A percentile compares a stretch with the other conserved stretches of the same genome.
Conservation (phyloP, 1,140 invertebrate species). For the Papilio polyxenes region DNA sequence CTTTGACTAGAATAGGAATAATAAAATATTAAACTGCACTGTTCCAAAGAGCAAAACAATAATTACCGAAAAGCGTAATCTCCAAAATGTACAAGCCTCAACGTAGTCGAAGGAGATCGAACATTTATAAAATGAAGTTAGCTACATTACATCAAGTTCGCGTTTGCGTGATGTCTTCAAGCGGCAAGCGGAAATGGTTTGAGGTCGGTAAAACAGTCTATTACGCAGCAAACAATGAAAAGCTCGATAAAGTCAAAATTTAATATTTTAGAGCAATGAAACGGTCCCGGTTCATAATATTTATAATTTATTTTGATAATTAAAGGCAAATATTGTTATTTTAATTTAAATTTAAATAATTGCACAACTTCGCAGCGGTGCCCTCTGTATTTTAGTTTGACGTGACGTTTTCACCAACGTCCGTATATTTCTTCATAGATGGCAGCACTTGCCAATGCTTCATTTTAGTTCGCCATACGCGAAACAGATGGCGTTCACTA, state of each 20-base stretch:
- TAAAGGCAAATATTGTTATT: not conserved
- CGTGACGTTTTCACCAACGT: not conserved
- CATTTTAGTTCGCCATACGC: not conserved
- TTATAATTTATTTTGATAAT: not conserved
- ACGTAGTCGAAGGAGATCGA: slow-evolving; percentile 78
- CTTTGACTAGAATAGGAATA: slow-evolving; percentile 52
- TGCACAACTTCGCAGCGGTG: not conserved
- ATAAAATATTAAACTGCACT: slow-evolving; percentile 51
- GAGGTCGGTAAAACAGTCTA: slow-evolving; percentile 71
- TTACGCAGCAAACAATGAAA: slow-evolving; percentile 63
- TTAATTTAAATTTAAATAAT: not conserved
- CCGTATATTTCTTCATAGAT: not conserved
- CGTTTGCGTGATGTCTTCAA: slow-evolving; percentile 71
- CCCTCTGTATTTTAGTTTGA: not conserved
- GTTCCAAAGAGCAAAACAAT: slow-evolving; percentile 66
- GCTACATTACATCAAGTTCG: slow-evolving; percentile 64
- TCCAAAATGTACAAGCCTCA: slow-evolving; percentile 76
- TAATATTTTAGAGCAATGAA: not conserved
- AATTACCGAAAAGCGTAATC: slow-evolving; percentile 78
- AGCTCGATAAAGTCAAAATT: not conserved
- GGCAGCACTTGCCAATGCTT: not conserved
- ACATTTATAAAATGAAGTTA: slow-evolving; percentile 78
- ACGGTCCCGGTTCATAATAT: not conserved
- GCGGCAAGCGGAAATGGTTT: slow-evolving; percentile 73
- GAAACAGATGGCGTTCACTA: slow-evolving; percentile 2